phyloP scores from a whole-genome alignment of 2,797 vertebrate genomes.

The Dendrocincla tyrannina region DNA sequence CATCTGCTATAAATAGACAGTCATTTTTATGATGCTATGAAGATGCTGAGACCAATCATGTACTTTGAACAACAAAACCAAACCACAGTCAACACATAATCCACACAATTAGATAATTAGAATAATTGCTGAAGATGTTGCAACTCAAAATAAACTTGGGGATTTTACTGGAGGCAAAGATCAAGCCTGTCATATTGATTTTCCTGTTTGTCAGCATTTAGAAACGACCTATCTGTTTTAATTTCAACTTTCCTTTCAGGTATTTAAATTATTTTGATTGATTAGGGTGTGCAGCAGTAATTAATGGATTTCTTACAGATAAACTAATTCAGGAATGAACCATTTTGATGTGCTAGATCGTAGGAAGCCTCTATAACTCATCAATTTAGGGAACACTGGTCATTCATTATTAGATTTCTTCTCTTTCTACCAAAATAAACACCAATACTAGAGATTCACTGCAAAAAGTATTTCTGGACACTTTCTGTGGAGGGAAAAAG shows the following conservation, averaged over 20 bases:
- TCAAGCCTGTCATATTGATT: neutral
- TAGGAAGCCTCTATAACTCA: slow-evolving; percentile 25
- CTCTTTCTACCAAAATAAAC: slow-evolving; percentile 15
- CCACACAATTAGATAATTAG: neutral
- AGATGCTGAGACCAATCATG: neutral
- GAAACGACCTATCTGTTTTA: neutral
- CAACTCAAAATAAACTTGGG: neutral
- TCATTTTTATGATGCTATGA: neutral
- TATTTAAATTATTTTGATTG: slow-evolving; percentile 49
- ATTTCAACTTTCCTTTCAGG: slow-evolving; percentile 38
- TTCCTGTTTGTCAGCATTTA: slow-evolving; percentile 38
- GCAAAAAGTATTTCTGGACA: neutral
- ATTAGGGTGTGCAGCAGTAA: slow-evolving; percentile 8
- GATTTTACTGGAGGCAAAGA: neutral
- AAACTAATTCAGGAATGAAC: slow-evolving; percentile 30
- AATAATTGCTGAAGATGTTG: neutral
- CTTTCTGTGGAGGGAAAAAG: neutral
- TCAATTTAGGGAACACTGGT: slow-evolving; percentile 32
- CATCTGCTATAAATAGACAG: neutral
- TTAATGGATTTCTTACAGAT: slow-evolving; percentile 46
- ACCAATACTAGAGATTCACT: neutral
- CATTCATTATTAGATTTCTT: slow-evolving; percentile 28
- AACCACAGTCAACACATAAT: neutral
- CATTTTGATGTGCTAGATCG: neutral
- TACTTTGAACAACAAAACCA: neutral